Base-by-base conservation (phyloP, 2,113 vertebrate genomes). In the Pogonocichla stellata region DNA sequence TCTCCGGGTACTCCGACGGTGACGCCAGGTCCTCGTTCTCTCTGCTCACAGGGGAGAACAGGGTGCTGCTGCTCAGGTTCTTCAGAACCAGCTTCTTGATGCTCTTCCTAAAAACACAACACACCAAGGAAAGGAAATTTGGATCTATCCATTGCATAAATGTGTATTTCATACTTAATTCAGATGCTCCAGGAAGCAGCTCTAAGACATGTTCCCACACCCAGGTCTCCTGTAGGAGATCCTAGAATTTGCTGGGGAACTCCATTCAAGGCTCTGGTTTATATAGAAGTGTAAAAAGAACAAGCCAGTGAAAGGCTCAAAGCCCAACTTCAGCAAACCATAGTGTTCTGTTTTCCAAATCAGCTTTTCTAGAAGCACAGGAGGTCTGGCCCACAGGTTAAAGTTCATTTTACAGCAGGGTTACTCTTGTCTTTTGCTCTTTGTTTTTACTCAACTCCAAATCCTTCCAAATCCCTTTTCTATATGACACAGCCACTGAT, bases 71-170 rank as follows among this genome's bases (percentile, higher is more conserved):
- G 92, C 98, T 99, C 53, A 99, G 98, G 93, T 99, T 99, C 97
- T 99, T 99, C 97, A 99, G 96, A 42, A 99, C 98, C 74, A 99
- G 96, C 74, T 99, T 99, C 96, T 99, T 99, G 92, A 99, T 99
- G 96, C 98, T 99, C 90, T 99, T 99, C 97, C 99, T 99, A 20
- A 6, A 62, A 86, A 25, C 29, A 61, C 9, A 38, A 10, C 60
- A 54, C 36, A n/a, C 15, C 72, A 19, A 25, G 5, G 19, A 67
- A 82, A 57, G 60, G 10, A 33, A 19, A 48, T 28, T 3, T 20
- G 47, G 5, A 38, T 38, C 38, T 3, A 26, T 6, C 5, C 26
- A n/a, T 11, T 40, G 24, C 61, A 38, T 1, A 23, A 33, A 56
- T 4, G 12, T 2, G 0, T 2, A 14, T 34, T 28, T 47, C 0